Evolutionary conservation across 2,113 vertebrate genomes (phyloP).

Genomic region (Sceloporus undulatus): DNA sequence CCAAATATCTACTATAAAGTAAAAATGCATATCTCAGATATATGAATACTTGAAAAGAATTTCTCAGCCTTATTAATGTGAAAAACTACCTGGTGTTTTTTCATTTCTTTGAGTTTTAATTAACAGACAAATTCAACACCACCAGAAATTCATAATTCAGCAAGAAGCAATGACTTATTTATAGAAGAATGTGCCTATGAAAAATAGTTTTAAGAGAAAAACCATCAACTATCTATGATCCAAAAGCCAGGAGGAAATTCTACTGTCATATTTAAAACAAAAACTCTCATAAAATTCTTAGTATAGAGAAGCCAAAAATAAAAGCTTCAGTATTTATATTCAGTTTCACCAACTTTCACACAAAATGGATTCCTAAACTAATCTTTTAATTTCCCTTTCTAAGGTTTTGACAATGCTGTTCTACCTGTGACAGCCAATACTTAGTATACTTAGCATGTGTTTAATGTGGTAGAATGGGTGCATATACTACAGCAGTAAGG

Average conservation of each 20-base stretch:
- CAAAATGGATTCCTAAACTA: background rate
- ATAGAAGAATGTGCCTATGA: background rate
- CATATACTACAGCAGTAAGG: background rate
- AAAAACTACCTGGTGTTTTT: background rate
- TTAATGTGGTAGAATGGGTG: background rate
- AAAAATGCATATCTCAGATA: background rate
- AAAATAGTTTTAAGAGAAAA: background rate
- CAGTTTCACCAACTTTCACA: background rate
- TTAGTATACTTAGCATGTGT: background rate
- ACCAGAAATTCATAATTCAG: background rate
- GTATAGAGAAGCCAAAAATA: background rate
- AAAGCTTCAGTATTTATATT: background rate
- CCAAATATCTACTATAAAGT: background rate
- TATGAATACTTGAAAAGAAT: background rate
- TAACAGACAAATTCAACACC: background rate
- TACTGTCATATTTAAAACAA: background rate
- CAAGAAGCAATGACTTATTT: background rate
- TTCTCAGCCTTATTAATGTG: background rate
- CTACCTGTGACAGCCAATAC: background rate
- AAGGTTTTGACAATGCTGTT: conserved; percentile 1
- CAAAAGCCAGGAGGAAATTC: background rate
- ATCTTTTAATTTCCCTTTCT: background rate
- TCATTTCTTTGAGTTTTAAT: background rate
- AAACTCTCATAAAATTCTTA: background rate
- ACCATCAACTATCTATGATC: background rate